Evolutionary conservation across 2,888 invertebrate species (phyloP), one percentile per base, ranked within the genome.

Genomic region (Cynaeus angustus): DNA sequence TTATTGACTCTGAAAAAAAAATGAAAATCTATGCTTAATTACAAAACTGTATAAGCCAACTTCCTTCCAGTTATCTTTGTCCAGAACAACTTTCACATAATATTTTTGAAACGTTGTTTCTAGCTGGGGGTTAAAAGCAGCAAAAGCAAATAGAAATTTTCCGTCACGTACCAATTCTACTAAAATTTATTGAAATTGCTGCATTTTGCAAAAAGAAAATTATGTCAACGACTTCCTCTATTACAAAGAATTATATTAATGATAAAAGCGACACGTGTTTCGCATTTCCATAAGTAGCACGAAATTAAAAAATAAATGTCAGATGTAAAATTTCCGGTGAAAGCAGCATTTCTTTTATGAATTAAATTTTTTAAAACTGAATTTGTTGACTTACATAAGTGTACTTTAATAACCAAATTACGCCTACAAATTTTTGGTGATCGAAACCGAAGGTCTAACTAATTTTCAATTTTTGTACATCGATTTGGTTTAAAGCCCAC

Each of bases 301-400:
- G 13, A 41, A 13, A n/a, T 16, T 46, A 16, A 46, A 46, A 43
- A 21, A 21, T 21, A 21, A 46, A 46, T 46, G 21, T 16, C 9
- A 46, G n/a, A 21, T 46, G 21, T 1, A 28, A 28, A 28, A n/a
- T 50, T 50, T 50, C 50, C 50, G 26, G 50, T 50, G 50, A 50
- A 50, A 50, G 50, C 10, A 50, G 30, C 5, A 28, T 28, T 50
- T 28, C 1, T 33, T 33, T 33, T 1, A 4, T 4, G 1, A 21
- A 21, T 21, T 1, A 21, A 6, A 33, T 33, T n/a, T n/a, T n/a
- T n/a, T n/a, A n/a, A n/a, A n/a, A n/a, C n/a, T n/a, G n/a, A n/a
- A n/a, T n/a, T n/a, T n/a, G n/a, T n/a, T n/a, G n/a, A n/a, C n/a
- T n/a, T n/a, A n/a, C n/a, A n/a, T n/a, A n/a, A n/a, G n/a, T n/a